Percentiles rank a stretch among this genome's conserved stretches.
These are phyloP conservation scores for Epinotia ramella DNA, from an alignment of 2,888 invertebrate genomes.

Conservation along the genomic window DNA sequence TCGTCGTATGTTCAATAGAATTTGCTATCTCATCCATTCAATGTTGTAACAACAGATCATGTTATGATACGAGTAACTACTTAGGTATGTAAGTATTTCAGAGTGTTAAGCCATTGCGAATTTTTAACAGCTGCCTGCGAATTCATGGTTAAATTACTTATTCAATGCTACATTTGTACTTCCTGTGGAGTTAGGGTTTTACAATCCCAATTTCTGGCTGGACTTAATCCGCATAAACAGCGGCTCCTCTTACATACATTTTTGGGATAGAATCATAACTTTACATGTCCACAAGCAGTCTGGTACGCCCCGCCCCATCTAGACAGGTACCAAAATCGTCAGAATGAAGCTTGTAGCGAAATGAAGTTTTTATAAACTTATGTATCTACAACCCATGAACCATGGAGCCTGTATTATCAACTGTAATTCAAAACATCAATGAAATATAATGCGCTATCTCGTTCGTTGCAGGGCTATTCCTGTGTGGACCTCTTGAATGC, in stretches of 20 bases:
- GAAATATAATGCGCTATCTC: slow-evolving; percentile 41
- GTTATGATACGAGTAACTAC: not conserved
- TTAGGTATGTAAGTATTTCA: not conserved
- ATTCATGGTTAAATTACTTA: not conserved
- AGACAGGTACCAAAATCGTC: not conserved
- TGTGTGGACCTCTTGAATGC: slow-evolving; percentile 94
- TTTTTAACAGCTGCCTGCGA: not conserved
- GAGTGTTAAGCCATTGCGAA: slow-evolving; percentile 5
- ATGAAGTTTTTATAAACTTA: no score
- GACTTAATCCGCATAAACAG: no score
- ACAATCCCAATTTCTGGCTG: no score
- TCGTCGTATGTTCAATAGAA: slow-evolving; percentile 8
- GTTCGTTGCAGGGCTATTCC: slow-evolving; percentile 90
- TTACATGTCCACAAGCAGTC: not conserved
- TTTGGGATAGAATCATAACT: no score
- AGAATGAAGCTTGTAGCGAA: not conserved
- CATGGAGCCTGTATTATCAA: not conserved
- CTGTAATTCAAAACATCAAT: not conserved
- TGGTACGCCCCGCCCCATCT: not conserved
- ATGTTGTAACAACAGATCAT: not conserved
- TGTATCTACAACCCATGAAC: no score
- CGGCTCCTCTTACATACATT: not conserved
- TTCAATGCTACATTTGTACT: not conserved
- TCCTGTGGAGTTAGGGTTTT: not conserved
- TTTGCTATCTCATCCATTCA: slow-evolving; percentile 6